A percentile compares a stretch with the other conserved stretches of the same genome.
Evolutionary conservation across 2,797 vertebrate genomes (phyloP).

Genomic region (Myotis findleyi): DNA sequence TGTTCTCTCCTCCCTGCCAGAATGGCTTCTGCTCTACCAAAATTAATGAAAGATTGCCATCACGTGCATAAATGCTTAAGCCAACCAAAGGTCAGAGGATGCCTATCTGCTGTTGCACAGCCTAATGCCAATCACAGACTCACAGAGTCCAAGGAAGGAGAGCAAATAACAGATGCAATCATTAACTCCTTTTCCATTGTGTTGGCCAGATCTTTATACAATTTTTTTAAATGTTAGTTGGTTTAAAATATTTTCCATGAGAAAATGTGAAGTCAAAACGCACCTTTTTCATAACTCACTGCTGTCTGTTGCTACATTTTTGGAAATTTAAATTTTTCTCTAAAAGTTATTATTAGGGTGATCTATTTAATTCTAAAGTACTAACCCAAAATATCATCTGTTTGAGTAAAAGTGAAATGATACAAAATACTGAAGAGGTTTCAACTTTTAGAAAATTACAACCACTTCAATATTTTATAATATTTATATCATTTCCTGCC

Average conservation of each 20-base stretch:
- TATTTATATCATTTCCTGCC: background rate
- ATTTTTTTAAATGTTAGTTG: background rate
- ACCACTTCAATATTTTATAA: background rate
- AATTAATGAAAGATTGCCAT: constrained; percentile 89
- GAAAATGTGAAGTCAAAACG: background rate
- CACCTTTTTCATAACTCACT: background rate
- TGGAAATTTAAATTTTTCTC: background rate
- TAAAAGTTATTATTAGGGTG: constrained; percentile 6
- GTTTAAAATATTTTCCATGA: constrained; percentile 45
- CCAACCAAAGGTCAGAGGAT: constrained; percentile 71
- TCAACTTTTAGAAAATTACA: background rate
- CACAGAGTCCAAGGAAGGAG: background rate
- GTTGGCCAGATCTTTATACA: background rate
- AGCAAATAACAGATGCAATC: background rate
- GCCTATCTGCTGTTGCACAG: background rate
- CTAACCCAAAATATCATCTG: background rate
- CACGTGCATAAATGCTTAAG: constrained; percentile 85
- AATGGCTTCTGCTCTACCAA: constrained; percentile 75
- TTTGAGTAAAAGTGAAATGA: constrained; percentile 1
- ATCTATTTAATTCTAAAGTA: background rate
- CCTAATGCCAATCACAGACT: background rate
- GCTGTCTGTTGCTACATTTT: background rate
- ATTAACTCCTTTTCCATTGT: background rate
- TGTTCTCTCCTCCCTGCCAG: constrained; percentile 64
- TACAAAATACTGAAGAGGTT: background rate